Percentiles rank a stretch among this genome's conserved stretches.
These are phyloP conservation scores for Aleiodes testaceus DNA, from an alignment of 2,888 invertebrate genomes.

Conservation along the genomic window DNA sequence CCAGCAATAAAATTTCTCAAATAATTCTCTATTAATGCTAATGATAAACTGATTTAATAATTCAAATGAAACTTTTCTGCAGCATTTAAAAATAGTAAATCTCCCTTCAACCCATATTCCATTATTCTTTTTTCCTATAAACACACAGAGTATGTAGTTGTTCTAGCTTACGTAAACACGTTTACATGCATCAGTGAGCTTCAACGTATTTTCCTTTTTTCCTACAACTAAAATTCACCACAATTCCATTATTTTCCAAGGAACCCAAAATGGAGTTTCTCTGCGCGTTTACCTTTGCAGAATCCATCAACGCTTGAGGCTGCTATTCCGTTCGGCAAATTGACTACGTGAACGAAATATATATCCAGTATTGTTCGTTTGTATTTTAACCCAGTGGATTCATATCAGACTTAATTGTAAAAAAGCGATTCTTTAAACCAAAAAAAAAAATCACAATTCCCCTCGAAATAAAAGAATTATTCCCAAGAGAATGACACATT, in stretches of 20 bases:
- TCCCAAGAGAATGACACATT: neutral
- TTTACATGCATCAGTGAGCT: no score
- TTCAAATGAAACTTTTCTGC: no score
- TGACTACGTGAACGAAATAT: constrained; percentile 69
- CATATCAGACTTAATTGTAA: neutral
- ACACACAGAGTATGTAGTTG: no score
- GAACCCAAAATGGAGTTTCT: constrained; percentile 10
- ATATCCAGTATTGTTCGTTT: constrained; percentile 18
- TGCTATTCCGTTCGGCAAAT: constrained; percentile 60
- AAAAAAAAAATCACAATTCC: no score
- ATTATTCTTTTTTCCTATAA: no score
- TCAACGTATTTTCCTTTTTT: neutral
- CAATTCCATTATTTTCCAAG: constrained; percentile 26
- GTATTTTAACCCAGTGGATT: constrained; percentile 1
- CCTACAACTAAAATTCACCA: constrained; percentile 5
- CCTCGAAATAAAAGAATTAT: neutral
- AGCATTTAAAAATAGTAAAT: no score
- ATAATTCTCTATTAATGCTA: no score
- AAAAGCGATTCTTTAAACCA: no score
- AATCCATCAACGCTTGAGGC: constrained; percentile 48
- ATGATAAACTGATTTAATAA: no score
- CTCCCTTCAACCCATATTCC: no score
- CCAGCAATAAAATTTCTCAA: no score
- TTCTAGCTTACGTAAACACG: no score
- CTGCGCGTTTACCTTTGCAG: constrained; percentile 4